phyloP scores from a whole-genome alignment of 1,140 invertebrate genomes.

The Ganaspis sp. region DNA sequence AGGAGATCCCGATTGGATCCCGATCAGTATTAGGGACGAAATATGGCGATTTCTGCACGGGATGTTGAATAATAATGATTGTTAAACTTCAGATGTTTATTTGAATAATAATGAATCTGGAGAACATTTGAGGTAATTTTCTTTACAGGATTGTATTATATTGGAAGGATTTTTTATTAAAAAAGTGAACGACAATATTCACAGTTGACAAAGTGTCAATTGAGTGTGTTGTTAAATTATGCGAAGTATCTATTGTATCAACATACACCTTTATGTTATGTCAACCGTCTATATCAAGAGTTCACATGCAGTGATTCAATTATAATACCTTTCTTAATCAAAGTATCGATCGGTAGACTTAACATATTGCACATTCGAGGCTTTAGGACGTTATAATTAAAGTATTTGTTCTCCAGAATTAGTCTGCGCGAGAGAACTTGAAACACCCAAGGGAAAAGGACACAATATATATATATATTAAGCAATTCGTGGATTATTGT shows the following conservation, averaged over 20 bases:
- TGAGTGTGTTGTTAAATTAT: neutral
- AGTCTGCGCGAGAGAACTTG: conserved; percentile 33
- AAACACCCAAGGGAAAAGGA: neutral
- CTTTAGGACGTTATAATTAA: conserved; percentile 51
- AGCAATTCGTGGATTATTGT: conserved; percentile 6
- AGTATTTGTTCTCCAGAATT: conserved; percentile 54
- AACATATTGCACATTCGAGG: conserved; percentile 19
- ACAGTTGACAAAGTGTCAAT: neutral
- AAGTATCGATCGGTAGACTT: conserved; percentile 44
- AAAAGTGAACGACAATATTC: neutral
- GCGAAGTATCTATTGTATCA: neutral
- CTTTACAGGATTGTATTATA: no score
- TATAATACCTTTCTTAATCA: conserved; percentile 46
- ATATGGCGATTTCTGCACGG: no score
- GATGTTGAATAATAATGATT: no score
- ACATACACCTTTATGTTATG: conserved; percentile 10
- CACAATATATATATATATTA: neutral
- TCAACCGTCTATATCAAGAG: conserved; percentile 4
- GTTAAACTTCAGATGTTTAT: no score
- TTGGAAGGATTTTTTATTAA: neutral
- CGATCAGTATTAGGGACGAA: no score
- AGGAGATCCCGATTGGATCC: no score
- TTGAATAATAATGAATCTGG: neutral
- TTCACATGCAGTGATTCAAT: neutral
- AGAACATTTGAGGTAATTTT: neutral